These are phyloP conservation scores for Microctonus aethiopoides DNA, from an alignment of 2,888 invertebrate species.

Conservation along the genomic window DNA sequence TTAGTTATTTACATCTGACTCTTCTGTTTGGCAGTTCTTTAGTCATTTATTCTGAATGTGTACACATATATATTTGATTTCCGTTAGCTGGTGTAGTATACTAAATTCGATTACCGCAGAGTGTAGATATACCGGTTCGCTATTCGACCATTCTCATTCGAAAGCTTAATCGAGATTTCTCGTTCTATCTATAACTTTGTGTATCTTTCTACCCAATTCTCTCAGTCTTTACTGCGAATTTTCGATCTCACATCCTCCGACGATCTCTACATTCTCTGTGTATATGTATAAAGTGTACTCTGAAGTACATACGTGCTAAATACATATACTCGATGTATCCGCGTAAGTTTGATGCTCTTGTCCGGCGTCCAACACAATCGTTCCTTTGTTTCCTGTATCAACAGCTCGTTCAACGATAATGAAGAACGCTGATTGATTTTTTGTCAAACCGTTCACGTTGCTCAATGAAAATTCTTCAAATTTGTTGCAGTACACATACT, in stretches of 20 bases:
- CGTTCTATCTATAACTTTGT: slow-evolving; percentile 21
- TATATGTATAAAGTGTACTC: neutral
- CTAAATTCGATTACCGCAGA: slow-evolving; percentile 59
- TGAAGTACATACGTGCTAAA: slow-evolving; percentile 5
- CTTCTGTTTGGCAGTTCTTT: neutral
- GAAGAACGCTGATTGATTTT: slow-evolving; percentile 59
- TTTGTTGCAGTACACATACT: neutral
- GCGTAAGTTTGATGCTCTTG: slow-evolving; percentile 2
- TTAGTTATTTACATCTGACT: neutral
- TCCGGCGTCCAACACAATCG: slow-evolving; percentile 7
- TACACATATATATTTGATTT: neutral
- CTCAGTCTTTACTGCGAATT: slow-evolving; percentile 13
- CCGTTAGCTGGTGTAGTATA: slow-evolving; percentile 4
- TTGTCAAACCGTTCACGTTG: slow-evolving; percentile 27
- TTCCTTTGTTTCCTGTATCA: slow-evolving; percentile 48
- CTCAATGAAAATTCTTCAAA: neutral
- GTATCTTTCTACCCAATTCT: slow-evolving; percentile 23
- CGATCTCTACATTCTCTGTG: slow-evolving; percentile 19
- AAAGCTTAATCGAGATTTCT: slow-evolving; percentile 46
- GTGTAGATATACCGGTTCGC: slow-evolving; percentile 35
- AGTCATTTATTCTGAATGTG: neutral
- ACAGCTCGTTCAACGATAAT: slow-evolving; percentile 54
- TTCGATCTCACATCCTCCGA: slow-evolving; percentile 7
- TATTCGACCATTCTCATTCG: slow-evolving; percentile 45
- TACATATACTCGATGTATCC: slow-evolving; percentile 15